These are phyloP conservation scores for Drosophila suboccidentalis DNA, from an alignment of 2,888 invertebrate genomes.

Conservation along the genomic window DNA sequence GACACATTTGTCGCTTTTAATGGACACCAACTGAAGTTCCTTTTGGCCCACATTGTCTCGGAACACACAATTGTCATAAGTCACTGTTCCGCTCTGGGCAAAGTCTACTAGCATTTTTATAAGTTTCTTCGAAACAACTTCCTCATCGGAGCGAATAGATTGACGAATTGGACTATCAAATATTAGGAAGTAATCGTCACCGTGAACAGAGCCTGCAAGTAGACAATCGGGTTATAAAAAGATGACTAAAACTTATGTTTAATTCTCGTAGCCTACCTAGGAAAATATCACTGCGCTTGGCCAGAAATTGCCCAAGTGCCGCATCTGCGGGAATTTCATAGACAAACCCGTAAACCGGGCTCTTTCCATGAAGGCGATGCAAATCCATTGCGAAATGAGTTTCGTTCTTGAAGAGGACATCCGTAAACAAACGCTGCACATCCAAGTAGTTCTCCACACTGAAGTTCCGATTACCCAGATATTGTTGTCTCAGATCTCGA, in stretches of 20 bases:
- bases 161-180: constrained; percentile 42
- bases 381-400: constrained; percentile 87
- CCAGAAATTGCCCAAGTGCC: constrained; percentile 15
- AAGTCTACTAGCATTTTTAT: constrained; percentile 76
- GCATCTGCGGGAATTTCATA: constrained; percentile 83
- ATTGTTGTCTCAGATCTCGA: constrained; percentile 9
- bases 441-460: constrained; percentile 86
- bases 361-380: constrained; percentile 7
- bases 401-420: constrained; percentile 88
- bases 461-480: constrained; percentile 12
- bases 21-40: constrained; percentile 56
- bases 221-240: background rate
- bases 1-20: constrained; percentile 57
- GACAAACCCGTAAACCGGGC: constrained; percentile 86
- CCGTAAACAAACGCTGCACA: constrained; percentile 87
- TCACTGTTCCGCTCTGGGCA: constrained; percentile 35
- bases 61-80: constrained; percentile 71
- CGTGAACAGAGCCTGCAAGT: constrained; percentile 73
- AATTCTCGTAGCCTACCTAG: constrained; percentile 86
- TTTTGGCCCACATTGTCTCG: constrained; percentile 56
- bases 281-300: constrained; percentile 85
- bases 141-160: constrained; percentile 49
- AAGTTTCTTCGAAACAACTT: constrained; percentile 60
- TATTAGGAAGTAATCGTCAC: constrained; percentile 76
- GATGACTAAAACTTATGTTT: background rate